These are phyloP conservation scores for Microctonus brassicae DNA, from an alignment of 2,888 invertebrate species.

Conservation along the genomic window DNA sequence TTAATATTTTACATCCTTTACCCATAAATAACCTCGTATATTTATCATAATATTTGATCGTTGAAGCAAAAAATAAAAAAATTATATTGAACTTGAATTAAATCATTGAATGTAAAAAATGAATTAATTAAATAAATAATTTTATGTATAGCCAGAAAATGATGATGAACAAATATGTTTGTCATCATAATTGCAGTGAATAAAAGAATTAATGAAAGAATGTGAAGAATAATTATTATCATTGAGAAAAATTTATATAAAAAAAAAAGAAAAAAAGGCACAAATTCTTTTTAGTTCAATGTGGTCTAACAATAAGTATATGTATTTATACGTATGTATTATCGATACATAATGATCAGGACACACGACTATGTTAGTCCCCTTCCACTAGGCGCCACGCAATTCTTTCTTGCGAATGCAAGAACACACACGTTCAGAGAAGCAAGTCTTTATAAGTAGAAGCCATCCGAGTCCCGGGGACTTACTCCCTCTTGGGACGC, in stretches of 20 bases:
- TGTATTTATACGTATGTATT: neutral
- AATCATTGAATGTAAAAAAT: neutral
- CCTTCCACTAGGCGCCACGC: constrained; percentile 55
- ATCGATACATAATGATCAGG: constrained; percentile 58
- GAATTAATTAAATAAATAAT: neutral
- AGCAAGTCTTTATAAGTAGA: constrained; percentile 69
- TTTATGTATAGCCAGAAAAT: neutral
- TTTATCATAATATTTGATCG: neutral
- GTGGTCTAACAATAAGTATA: constrained; percentile 21
- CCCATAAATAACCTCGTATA: neutral
- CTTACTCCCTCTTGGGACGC: constrained; percentile 69
- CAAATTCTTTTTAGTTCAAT: constrained; percentile 9
- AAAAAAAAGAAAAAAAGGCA: neutral
- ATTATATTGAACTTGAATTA: neutral
- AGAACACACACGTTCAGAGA: constrained; percentile 49
- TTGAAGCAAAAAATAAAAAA: neutral
- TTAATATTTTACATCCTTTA: too few species aligned
- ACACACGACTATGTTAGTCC: constrained; percentile 52
- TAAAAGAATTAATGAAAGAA: constrained; percentile 4
- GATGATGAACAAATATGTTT: neutral
- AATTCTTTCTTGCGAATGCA: constrained; percentile 58
- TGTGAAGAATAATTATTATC: constrained; percentile 13
- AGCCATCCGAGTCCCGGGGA: constrained; percentile 68
- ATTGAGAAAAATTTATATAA: neutral
- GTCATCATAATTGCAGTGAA: neutral